Percentiles rank a stretch among this genome's conserved stretches.
These are phyloP conservation scores for Caenorhabditis macrosperma DNA, from an alignment of 2,888 invertebrate genomes.

Conservation along the genomic window DNA sequence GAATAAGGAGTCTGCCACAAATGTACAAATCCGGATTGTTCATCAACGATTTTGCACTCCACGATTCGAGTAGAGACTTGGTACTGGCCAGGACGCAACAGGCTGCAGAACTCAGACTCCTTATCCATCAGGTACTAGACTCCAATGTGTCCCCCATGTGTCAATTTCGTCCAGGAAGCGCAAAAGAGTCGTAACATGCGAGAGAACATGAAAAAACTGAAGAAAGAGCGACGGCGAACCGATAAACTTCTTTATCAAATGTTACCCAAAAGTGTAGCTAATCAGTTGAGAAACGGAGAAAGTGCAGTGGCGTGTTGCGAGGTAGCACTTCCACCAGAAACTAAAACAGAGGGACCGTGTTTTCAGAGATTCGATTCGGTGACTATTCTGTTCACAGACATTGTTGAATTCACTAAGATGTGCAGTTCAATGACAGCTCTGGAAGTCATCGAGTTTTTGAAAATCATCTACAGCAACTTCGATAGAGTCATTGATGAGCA, in stretches of 20 bases:
- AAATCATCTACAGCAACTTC: constrained; percentile 86
- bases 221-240: constrained; percentile 95
- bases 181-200: constrained; percentile 96
- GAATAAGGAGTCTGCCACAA: constrained; percentile 93
- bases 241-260: constrained; percentile 97
- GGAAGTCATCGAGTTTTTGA: constrained; percentile 85
- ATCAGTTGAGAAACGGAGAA: constrained; percentile 92
- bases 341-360: neutral
- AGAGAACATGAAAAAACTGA: constrained; percentile 95
- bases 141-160: neutral
- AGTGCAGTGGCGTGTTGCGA: constrained; percentile 97
- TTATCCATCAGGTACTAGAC: constrained; percentile 86
- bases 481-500: constrained; percentile 94
- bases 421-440: constrained; percentile 95
- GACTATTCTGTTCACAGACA: constrained; percentile 96
- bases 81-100: constrained; percentile 97
- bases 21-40: constrained; percentile 93
- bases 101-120: constrained; percentile 94
- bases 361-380: constrained; percentile 94
- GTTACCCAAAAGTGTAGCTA: constrained; percentile 98
- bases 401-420: constrained; percentile 97
- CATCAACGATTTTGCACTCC: constrained; percentile 98
- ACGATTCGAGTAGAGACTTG: constrained; percentile 96
- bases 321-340: constrained; percentile 84
- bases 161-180: constrained; percentile 86